Evolutionary conservation across 2,888 invertebrate genomes (phyloP), one percentile per base, ranked within the genome.

Genomic region (Xanthostigma xanthostigma): DNA sequence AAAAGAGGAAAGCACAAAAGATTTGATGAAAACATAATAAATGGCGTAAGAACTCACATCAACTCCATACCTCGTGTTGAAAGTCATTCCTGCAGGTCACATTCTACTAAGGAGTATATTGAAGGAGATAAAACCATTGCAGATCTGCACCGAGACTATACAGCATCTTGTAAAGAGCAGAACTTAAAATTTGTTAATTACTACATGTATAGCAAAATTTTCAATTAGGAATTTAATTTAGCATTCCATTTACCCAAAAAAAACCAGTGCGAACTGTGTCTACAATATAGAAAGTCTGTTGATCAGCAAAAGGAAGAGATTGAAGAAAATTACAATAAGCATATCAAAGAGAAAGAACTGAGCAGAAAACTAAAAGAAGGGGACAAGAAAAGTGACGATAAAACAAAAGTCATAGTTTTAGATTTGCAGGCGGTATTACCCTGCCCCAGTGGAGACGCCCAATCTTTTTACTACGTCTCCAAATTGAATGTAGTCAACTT

Each of bases 351-450:
- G 48, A 57, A 58, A 51, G 36, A 44, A 34, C 44, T 55, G 27
- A 51, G 52, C 36, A 41, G 57, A 43, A 41, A 38, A 35, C n/a
- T n/a, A n/a, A n/a, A n/a, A n/a, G n/a, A n/a, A n/a, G n/a, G n/a
- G n/a, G 52, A 55, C 47, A 57, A 56, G 48, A 49, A 51, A 45
- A 46, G 40, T 9, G 55, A 58, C 41, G 54, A 55, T 41, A 51
- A 41, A 27, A n/a, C 45, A 37, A 50, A 48, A 13, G 54, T 57
- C 35, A 56, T 52, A 43, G 50, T 49, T 45, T 58, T 47, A 49
- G 57, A 58, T 49, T 45, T 57, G 38, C 54, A 58, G 51, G 58
- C 56, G 39, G 51, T 53, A 39, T 48, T 60, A 41, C 56, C 55
- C 50, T 36, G 45, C 36, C 58, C 58, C 44, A 53, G 49, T 44